phyloP scores from a whole-genome alignment of 2,888 invertebrate species.

The Heliconius ismenius region DNA sequence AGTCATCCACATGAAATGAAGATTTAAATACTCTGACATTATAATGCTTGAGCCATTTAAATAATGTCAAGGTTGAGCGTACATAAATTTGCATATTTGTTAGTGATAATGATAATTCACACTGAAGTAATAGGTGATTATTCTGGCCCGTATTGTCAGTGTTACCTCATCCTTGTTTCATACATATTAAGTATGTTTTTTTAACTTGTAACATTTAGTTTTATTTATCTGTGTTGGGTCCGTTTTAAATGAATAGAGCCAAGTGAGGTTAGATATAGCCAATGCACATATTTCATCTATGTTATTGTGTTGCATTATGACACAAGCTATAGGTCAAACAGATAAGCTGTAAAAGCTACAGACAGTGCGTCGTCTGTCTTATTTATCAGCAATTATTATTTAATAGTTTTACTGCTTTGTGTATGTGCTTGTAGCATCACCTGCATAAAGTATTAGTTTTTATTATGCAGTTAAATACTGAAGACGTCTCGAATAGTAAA shows the following conservation, averaged over 20 bases:
- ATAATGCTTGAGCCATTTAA: conserved; percentile 52
- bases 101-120: conserved; percentile 55
- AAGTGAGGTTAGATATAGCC: conserved; percentile 21
- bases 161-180: conserved; percentile 35
- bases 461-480: conserved; percentile 21
- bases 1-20: neutral
- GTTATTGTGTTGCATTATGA: conserved; percentile 46
- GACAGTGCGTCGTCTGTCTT: conserved; percentile 61
- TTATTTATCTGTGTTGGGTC: neutral
- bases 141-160: conserved; percentile 50
- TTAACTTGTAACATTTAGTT: conserved; percentile 7
- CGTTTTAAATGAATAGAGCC: conserved; percentile 19
- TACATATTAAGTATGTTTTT: conserved; percentile 28
- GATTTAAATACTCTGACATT: conserved; percentile 45
- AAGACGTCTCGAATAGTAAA: conserved; percentile 7
- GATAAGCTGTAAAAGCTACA: conserved; percentile 53
- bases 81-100: conserved; percentile 60
- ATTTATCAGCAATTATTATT: conserved; percentile 43
- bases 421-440: conserved; percentile 28
- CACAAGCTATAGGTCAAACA: conserved; percentile 48
- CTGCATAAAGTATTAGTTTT: conserved; percentile 28
- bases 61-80: conserved; percentile 66
- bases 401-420: conserved; percentile 31
- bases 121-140: conserved; percentile 49
- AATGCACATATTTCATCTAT: conserved; percentile 41